Conservation (phyloP, 2,888 invertebrate species). For the Aporophyla lueneburgensis region DNA sequence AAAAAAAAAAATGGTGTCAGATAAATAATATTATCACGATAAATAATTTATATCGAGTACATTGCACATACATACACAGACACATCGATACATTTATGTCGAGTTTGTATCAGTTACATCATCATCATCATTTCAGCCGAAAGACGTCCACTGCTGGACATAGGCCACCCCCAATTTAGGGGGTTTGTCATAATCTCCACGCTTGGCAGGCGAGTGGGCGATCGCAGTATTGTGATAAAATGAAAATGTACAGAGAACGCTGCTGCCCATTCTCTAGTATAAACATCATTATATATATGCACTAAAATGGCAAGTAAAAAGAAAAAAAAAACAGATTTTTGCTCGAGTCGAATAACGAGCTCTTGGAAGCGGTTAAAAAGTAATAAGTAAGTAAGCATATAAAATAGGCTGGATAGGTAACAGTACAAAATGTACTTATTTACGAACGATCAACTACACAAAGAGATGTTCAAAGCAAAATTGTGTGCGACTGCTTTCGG, state of each 20-base stretch:
- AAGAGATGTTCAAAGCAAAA: constrained; percentile 67
- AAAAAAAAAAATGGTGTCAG: too few species aligned
- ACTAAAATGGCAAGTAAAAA: not conserved
- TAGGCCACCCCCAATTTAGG: too few species aligned
- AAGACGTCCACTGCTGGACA: too few species aligned
- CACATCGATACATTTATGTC: too few species aligned
- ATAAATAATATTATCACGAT: not conserved
- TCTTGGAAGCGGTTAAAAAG: not conserved
- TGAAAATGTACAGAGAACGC: too few species aligned
- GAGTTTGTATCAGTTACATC: too few species aligned
- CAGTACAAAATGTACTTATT: constrained; percentile 48
- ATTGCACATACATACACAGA: too few species aligned
- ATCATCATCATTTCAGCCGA: not conserved
- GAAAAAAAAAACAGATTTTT: not conserved
- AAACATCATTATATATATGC: too few species aligned
- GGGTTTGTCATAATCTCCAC: too few species aligned
- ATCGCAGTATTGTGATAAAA: too few species aligned
- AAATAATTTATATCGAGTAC: not conserved
- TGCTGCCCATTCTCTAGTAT: too few species aligned
- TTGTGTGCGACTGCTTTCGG: constrained; percentile 63
- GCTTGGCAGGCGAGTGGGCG: too few species aligned
- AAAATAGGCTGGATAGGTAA: constrained; percentile 18
- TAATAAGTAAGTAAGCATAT: not conserved
- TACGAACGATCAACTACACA: constrained; percentile 62
- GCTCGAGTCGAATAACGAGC: not conserved